These are phyloP conservation scores for Morelia viridis DNA, from an alignment of 2,797 vertebrate species.

Conservation along the genomic window DNA sequence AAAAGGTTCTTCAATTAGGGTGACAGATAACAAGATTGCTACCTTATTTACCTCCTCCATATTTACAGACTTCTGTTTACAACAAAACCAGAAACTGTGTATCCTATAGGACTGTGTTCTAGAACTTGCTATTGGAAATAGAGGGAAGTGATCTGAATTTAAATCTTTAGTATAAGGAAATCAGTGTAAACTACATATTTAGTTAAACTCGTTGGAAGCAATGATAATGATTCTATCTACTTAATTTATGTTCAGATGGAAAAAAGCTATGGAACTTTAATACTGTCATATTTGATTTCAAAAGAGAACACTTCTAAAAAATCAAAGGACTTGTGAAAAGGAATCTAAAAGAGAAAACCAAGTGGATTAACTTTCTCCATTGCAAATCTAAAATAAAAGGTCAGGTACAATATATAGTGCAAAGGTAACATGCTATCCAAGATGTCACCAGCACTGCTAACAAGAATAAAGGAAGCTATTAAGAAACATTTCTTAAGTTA, in stretches of 20 bases:
- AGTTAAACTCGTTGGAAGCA: background rate
- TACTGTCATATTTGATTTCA: background rate
- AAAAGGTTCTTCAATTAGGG: background rate
- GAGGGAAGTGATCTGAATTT: background rate
- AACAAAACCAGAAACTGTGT: too few species aligned
- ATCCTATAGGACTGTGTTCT: too few species aligned
- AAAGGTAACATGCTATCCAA: background rate
- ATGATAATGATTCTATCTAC: background rate
- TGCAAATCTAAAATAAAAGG: background rate
- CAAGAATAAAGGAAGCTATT: background rate
- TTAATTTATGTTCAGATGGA: background rate
- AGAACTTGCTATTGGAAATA: background rate
- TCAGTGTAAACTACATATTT: background rate
- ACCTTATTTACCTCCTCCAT: too few species aligned
- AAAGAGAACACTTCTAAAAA: background rate
- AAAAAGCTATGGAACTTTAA: background rate
- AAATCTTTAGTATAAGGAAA: background rate
- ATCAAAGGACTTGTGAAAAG: background rate
- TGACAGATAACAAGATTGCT: too few species aligned
- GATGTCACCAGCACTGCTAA: background rate
- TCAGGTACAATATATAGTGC: background rate
- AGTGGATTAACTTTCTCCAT: background rate
- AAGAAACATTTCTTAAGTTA: background rate
- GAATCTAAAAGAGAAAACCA: background rate
- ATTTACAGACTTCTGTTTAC: too few species aligned